phyloP scores from a whole-genome alignment of 2,888 invertebrate genomes.

The Ormyrus rosae region DNA sequence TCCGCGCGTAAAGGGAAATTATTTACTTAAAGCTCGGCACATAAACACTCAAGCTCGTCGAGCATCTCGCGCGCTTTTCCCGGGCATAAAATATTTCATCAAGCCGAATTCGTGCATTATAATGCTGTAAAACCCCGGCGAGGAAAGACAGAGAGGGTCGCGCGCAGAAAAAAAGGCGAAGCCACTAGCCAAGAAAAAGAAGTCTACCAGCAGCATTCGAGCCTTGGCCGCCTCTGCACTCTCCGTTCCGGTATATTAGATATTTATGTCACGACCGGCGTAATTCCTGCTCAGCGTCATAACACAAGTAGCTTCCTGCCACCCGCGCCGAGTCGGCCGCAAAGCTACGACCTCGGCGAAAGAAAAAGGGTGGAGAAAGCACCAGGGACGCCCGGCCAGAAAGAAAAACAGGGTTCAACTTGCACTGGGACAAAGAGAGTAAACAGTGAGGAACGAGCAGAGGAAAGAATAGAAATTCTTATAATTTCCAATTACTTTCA shows the following conservation, averaged over 20 bases:
- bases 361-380: conserved; percentile 11
- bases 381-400: not conserved
- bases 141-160: conserved; percentile 41
- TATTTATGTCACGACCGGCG: conserved; percentile 68
- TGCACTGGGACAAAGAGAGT: not conserved
- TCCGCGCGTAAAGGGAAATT: conserved; percentile 16
- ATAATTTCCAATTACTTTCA: too few species aligned
- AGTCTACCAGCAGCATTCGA: not conserved
- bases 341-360: conserved; percentile 36
- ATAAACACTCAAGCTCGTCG: not conserved
- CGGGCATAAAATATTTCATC: conserved; percentile 50
- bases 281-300: conserved; percentile 56
- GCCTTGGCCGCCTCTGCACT: conserved; percentile 1
- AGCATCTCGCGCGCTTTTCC: not conserved
- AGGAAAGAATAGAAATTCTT: not conserved
- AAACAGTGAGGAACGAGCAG: not conserved
- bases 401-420: not conserved
- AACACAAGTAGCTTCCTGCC: conserved; percentile 53
- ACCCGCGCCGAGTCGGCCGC: conserved; percentile 15
- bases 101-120: conserved; percentile 51
- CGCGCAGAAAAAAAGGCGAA: conserved; percentile 20
- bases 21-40: conserved; percentile 33
- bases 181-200: not conserved
- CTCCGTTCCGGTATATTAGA: conserved; percentile 64
- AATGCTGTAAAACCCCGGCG: conserved; percentile 44